Conservation (phyloP, 1,140 invertebrate genomes). For the Samia ricini region DNA sequence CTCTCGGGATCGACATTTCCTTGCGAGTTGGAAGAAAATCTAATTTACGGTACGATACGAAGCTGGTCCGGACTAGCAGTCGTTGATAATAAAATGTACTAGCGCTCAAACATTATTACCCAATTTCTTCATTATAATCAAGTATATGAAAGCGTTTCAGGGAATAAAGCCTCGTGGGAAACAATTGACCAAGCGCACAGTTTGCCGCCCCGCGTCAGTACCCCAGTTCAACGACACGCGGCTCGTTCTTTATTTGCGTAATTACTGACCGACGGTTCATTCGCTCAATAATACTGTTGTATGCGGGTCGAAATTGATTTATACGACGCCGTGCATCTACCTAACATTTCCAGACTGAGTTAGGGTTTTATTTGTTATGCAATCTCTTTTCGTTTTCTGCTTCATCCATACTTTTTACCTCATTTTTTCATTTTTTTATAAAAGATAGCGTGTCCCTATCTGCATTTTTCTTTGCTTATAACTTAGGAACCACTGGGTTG, state of each 20-base stretch:
- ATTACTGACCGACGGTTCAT: background rate
- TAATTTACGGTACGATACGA: no score
- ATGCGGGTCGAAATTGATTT: background rate
- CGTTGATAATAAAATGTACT: no score
- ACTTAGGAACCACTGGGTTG: no score
- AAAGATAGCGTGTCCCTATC: no score
- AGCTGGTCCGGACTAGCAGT: no score
- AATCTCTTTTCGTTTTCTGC: no score
- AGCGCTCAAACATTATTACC: background rate
- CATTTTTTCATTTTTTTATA: no score
- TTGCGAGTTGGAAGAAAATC: no score
- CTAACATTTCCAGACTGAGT: background rate
- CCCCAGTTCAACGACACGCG: background rate
- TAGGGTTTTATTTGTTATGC: no score
- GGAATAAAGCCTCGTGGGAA: background rate
- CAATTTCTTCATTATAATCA: background rate
- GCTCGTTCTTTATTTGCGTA: background rate
- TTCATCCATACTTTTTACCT: no score
- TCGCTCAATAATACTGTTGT: background rate
- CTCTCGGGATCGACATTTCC: no score
- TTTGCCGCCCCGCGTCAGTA: background rate
- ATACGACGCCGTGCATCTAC: background rate
- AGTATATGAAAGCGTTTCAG: background rate
- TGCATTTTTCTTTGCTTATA: no score
- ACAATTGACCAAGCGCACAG: background rate